A percentile compares a stretch with the other conserved stretches of the same genome.
These are phyloP conservation scores for Lophius piscatorius DNA, from an alignment of 2,113 vertebrate genomes.

Conservation along the genomic window DNA sequence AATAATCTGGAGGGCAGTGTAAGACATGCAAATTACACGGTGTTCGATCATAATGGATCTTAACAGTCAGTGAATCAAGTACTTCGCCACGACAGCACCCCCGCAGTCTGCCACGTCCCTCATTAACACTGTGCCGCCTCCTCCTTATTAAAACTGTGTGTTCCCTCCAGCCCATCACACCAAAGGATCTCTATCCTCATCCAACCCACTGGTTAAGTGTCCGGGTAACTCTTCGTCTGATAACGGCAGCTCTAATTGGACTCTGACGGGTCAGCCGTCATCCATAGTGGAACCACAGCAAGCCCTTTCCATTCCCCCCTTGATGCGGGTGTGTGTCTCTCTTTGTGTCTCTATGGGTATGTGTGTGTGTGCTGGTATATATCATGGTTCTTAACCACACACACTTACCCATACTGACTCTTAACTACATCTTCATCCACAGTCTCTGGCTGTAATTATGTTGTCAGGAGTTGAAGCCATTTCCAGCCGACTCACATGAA, in stretches of 20 bases:
- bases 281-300: constrained; percentile 56
- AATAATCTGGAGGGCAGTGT: too few species aligned
- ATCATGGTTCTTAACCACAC: constrained; percentile 65
- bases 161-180: constrained; percentile 41
- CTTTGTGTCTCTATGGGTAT: constrained; percentile 19
- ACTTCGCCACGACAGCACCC: constrained; percentile 20
- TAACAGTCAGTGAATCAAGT: constrained; percentile 47
- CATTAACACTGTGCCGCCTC: constrained; percentile 63
- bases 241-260: constrained; percentile 72
- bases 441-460: constrained; percentile 65
- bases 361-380: constrained; percentile 5
- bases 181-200: constrained; percentile 46
- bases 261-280: constrained; percentile 57
- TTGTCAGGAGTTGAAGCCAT: constrained; percentile 64
- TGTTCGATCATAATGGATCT: constrained; percentile 48
- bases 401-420: constrained; percentile 57
- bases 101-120: constrained; percentile 32
- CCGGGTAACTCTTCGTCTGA: constrained; percentile 62
- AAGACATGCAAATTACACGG: constrained; percentile 53
- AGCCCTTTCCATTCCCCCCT: constrained; percentile 27
- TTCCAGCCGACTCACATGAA: constrained; percentile 51
- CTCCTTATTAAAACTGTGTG: constrained; percentile 61
- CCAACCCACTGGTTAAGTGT: constrained; percentile 41
- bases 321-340: constrained; percentile 11
- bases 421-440: constrained; percentile 64